Evolutionary conservation across 92 coral and sea anemone species (phyloP), one percentile per base, ranked within the genome.

Genomic region (Chrysogorgia sp.): DNA sequence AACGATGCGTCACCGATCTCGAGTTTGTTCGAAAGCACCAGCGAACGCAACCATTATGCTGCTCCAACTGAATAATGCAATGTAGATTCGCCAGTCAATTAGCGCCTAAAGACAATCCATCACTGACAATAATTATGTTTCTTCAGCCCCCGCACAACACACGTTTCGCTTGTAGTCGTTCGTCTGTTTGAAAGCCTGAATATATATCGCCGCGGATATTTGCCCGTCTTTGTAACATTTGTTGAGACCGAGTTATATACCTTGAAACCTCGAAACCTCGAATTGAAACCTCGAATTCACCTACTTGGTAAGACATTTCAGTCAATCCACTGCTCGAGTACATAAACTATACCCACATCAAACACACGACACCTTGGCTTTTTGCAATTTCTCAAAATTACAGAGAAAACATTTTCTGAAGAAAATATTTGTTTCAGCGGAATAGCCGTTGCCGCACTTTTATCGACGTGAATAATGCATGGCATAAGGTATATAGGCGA

Each of bases 31-130:
- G 1, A 10, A 13, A n/a, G 17, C 25, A 10, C 1, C 14, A 26
- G 21, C 65, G 32, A 22, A 22, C 14, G 33, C 22, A 59, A n/a
- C 48, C 55, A 34, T 69, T 41, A 45, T 35, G 25, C 28, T 6
- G 40, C 21, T 0, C 34, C 37, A 58, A 24, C 23, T 45, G 33
- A 22, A 23, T 25, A 40, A 1, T 21, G 40, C 48, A 17, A 7
- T 25, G 21, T 2, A 15, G 3, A 37, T 41, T 34, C 34, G 74
- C 53, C 57, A 30, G 55, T 55, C 76, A 69, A 45, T 69, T 69
- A 69, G 43, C 60, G 76, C 59, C 55, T 69, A 69, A 69, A 17
- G 24, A 47, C 40, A 60, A 40, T 41, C 56, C 34, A 67, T 67
- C 74, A 34, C 40, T 45, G 6, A 41, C 29, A 60, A 28, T 49